Evolutionary conservation across 2,113 vertebrate genomes (phyloP).

Genomic region (Martes martes): DNA sequence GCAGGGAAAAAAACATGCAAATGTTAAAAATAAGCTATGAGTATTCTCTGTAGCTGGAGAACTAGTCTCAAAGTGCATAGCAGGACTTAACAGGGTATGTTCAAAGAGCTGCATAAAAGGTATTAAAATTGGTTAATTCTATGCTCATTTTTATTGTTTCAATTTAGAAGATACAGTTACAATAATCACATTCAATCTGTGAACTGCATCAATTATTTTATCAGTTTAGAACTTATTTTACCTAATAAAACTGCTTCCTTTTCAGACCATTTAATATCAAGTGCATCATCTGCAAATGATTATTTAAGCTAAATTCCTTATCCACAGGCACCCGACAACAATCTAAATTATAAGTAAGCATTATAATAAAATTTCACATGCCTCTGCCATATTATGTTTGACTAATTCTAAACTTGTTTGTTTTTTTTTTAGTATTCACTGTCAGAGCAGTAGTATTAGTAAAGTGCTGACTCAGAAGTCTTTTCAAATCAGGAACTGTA

Average conservation of each 20-base stretch:
- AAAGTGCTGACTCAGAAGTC: slow-evolving; percentile 27
- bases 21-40: neutral
- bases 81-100: neutral
- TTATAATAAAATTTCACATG: slow-evolving; percentile 32
- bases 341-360: slow-evolving; percentile 1
- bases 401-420: neutral
- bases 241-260: slow-evolving; percentile 15
- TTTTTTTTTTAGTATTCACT: neutral
- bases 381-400: neutral
- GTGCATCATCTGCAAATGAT: slow-evolving; percentile 20
- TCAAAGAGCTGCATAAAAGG: neutral
- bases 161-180: neutral
- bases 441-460: neutral
- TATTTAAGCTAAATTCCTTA: slow-evolving; percentile 2
- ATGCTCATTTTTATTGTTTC: neutral
- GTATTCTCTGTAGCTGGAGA: neutral
- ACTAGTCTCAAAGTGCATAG: neutral
- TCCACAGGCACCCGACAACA: neutral
- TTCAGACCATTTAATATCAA: slow-evolving; percentile 43
- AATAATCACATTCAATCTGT: neutral
- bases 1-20: neutral
- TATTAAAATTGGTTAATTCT: slow-evolving; percentile 4
- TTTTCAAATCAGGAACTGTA: neutral
- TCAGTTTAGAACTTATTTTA: slow-evolving; percentile 35
- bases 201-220: neutral